Evolutionary conservation across 2,797 vertebrate genomes (phyloP).

Genomic region (Melopsittacus undulatus): DNA sequence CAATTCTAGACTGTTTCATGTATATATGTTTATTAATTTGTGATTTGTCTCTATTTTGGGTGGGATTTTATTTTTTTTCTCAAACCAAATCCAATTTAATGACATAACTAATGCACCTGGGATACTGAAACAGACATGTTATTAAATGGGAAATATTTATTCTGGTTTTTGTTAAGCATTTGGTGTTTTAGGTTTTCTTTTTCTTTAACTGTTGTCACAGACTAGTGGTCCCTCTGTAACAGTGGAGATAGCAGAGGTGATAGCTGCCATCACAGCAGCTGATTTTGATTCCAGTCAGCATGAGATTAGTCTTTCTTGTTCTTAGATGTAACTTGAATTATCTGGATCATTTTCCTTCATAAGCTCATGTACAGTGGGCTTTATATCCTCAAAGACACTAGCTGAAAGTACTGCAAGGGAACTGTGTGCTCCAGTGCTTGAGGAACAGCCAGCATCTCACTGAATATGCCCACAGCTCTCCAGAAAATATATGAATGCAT

Average conservation of each 20-base stretch:
- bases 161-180: background rate
- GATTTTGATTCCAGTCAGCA: background rate
- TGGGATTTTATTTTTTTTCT: background rate
- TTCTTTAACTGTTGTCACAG: background rate
- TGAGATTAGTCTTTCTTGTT: background rate
- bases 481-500: background rate
- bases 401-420: background rate
- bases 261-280: background rate
- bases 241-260: background rate
- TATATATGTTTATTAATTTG: background rate
- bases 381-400: background rate
- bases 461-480: background rate
- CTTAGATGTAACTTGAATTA: background rate
- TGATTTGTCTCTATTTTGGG: background rate
- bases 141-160: background rate
- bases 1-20: background rate
- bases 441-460: rapidly evolving
- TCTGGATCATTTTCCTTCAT: background rate
- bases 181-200: background rate
- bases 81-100: background rate
- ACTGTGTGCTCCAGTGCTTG: background rate
- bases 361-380: background rate
- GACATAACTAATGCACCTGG: no score
- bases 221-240: background rate
- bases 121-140: background rate